Percentiles rank a stretch among this genome's conserved stretches.
These are phyloP conservation scores for Aporophyla nigra DNA, from an alignment of 2,888 invertebrate species.

Conservation along the genomic window DNA sequence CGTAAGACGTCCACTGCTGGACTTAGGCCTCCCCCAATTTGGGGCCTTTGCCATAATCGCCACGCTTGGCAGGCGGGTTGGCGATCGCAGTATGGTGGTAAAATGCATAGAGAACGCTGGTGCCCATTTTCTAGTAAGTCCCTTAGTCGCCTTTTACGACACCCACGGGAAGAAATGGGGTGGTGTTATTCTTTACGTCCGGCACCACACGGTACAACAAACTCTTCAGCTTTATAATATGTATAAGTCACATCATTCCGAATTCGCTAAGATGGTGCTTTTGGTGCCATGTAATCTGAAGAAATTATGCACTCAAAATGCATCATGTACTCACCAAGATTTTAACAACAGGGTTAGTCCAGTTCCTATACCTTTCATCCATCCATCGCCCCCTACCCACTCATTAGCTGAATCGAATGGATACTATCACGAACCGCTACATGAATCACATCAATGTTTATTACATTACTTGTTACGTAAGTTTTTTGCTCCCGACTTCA, in stretches of 20 bases:
- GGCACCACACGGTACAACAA: too few relatives aligned
- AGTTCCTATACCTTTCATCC: background rate
- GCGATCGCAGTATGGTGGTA: too few relatives aligned
- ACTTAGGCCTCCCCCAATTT: too few relatives aligned
- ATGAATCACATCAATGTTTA: slow-evolving; percentile 48
- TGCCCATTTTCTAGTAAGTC: too few relatives aligned
- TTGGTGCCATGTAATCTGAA: background rate
- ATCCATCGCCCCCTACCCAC: slow-evolving; percentile 4
- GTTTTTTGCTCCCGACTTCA: slow-evolving; percentile 24
- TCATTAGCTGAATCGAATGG: slow-evolving; percentile 6
- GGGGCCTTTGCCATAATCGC: too few relatives aligned
- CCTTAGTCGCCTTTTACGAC: too few relatives aligned
- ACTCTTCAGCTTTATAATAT: too few relatives aligned
- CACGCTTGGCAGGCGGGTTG: too few relatives aligned
- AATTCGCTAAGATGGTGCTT: background rate
- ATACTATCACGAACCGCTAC: background rate
- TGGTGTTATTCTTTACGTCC: too few relatives aligned
- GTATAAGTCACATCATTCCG: background rate
- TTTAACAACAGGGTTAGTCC: background rate
- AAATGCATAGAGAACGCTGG: too few relatives aligned
- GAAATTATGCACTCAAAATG: background rate
- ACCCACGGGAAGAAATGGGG: too few relatives aligned
- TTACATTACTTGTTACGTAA: slow-evolving; percentile 41
- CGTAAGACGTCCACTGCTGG: too few relatives aligned
- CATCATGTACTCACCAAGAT: background rate